Conservation (phyloP, 1,140 invertebrate genomes). For the Cardiocondyla obscurior region DNA sequence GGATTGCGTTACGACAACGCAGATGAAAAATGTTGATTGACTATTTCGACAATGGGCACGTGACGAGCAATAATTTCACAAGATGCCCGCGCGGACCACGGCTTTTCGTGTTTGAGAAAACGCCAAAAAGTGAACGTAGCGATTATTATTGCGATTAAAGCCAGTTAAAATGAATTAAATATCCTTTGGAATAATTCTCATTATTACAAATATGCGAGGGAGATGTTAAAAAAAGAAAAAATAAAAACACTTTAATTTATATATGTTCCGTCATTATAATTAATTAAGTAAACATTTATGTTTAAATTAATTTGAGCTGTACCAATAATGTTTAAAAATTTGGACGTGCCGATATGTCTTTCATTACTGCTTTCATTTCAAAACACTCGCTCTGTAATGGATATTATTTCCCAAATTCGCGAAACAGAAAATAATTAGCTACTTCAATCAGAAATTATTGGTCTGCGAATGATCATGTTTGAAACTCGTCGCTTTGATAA, state of each 20-base stretch:
- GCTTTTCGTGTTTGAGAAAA: background rate
- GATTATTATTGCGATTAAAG: background rate
- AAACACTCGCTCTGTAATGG: background rate
- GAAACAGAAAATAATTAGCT: background rate
- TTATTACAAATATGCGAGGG: background rate
- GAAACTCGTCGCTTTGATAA: background rate
- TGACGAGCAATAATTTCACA: constrained; percentile 15
- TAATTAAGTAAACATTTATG: background rate
- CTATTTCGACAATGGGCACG: constrained; percentile 22
- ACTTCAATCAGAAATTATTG: constrained; percentile 2
- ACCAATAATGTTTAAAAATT: background rate
- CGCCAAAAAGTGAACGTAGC: background rate
- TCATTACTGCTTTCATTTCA: background rate
- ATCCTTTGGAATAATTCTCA: too few relatives aligned
- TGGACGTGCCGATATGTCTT: background rate
- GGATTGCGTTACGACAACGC: constrained; percentile 38
- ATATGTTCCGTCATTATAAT: background rate
- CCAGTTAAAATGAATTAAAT: background rate
- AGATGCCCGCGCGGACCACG: background rate
- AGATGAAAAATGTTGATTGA: constrained; percentile 37
- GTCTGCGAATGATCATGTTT: constrained; percentile 1
- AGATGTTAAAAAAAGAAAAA: too few relatives aligned
- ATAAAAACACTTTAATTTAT: background rate
- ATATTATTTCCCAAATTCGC: background rate
- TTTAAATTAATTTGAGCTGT: background rate